These are phyloP conservation scores for Syrista parreyssii DNA, from an alignment of 2,888 invertebrate species.

Conservation along the genomic window DNA sequence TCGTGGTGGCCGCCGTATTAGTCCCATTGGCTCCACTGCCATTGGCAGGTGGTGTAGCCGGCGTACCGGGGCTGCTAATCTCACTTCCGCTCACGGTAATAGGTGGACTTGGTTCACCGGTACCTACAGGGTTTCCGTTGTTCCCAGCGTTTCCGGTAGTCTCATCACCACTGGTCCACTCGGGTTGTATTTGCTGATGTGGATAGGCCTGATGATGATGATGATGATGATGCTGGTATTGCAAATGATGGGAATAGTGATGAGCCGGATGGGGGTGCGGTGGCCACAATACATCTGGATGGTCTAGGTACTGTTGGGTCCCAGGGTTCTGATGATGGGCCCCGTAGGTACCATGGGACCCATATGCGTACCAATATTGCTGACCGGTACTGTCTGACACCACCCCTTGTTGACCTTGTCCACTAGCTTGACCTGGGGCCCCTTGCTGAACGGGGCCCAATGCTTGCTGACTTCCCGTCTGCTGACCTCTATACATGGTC, in stretches of 20 bases:
- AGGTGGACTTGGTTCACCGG: conserved; percentile 69
- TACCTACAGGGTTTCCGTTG: conserved; percentile 30
- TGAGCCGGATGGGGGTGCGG: conserved; percentile 67
- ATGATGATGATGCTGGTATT: conserved; percentile 62
- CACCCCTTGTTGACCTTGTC: conserved; percentile 2
- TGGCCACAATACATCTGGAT: conserved; percentile 67
- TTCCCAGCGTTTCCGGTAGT: conserved; percentile 30
- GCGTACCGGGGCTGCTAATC: conserved; percentile 71
- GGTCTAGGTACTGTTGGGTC: conserved; percentile 62
- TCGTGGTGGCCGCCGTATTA: conserved; percentile 48
- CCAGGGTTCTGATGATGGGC: conserved; percentile 68
- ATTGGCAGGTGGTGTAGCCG: conserved; percentile 53
- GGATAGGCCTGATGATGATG: conserved; percentile 57
- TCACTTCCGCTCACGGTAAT: conserved; percentile 73
- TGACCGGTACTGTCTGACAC: conserved; percentile 40
- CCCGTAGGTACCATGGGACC: conserved; percentile 14
- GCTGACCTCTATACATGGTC: conserved; percentile 70
- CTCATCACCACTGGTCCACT: conserved; percentile 50
- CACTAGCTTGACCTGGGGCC: conserved; percentile 5
- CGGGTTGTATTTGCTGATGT: conserved; percentile 47
- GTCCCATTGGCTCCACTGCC: conserved; percentile 56
- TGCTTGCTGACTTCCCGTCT: conserved; percentile 27
- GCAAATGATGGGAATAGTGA: conserved; percentile 55
- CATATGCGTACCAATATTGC: conserved; percentile 44
- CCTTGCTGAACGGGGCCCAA: conserved; percentile 31